Conservation (phyloP, 1,140 invertebrate genomes). For the Lordiphosa collinella region DNA sequence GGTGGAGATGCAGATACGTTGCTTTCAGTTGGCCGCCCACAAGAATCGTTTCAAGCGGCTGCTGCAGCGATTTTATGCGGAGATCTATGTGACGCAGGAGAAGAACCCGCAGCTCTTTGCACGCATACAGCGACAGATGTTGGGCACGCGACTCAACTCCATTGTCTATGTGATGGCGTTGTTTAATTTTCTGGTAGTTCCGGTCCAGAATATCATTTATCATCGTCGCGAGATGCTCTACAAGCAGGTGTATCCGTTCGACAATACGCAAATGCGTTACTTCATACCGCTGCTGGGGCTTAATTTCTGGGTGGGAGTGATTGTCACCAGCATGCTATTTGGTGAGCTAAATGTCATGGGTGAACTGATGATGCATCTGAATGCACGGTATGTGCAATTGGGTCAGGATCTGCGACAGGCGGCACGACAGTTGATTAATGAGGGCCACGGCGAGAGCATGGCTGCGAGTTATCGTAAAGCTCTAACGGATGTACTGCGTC, state of each 20-base stretch:
- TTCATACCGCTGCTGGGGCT: conserved; percentile 45
- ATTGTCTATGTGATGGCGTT: conserved; percentile 46
- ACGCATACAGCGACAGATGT: conserved; percentile 42
- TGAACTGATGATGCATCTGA: conserved; percentile 63
- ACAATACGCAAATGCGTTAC: conserved; percentile 33
- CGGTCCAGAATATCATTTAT: conserved; percentile 45
- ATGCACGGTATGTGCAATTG: conserved; percentile 54
- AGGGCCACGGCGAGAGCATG: background rate
- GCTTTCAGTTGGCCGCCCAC: conserved; percentile 46
- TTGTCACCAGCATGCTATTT: conserved; percentile 53
- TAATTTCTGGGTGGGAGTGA: conserved; percentile 56
- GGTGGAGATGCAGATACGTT: conserved; percentile 56
- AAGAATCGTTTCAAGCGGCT: conserved; percentile 45
- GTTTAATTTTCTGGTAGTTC: conserved; percentile 44
- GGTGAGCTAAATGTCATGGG: conserved; percentile 65
- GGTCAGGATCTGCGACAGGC: conserved; percentile 26
- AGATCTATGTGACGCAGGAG: conserved; percentile 48
- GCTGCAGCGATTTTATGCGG: conserved; percentile 49
- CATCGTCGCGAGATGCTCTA: conserved; percentile 56
- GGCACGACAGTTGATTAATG: background rate
- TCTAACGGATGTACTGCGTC: conserved; percentile 36
- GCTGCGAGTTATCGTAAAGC: conserved; percentile 26
- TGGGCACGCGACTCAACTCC: conserved; percentile 47
- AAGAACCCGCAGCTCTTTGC: conserved; percentile 24
- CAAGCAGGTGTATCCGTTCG: conserved; percentile 54